These are phyloP conservation scores for Mergus octosetaceus DNA, from an alignment of 2,797 vertebrate genomes.

Conservation along the genomic window DNA sequence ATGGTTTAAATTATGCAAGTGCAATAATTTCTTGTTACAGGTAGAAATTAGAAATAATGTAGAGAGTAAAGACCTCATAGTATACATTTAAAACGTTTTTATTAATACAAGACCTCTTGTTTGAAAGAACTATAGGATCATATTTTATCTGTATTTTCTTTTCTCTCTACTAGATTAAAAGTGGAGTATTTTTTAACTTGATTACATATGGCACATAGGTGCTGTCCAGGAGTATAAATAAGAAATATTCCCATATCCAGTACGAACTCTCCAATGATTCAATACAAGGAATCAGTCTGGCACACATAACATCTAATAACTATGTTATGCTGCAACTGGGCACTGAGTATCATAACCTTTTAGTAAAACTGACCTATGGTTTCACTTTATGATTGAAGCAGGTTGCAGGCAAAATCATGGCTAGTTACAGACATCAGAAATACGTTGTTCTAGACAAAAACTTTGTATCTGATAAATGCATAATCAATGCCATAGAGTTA, in stretches of 20 bases:
- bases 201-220: background rate
- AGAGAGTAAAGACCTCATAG: background rate
- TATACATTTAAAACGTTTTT: background rate
- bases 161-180: background rate
- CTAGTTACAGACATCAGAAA: background rate
- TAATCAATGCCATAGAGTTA: background rate
- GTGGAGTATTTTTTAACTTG: background rate
- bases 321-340: background rate
- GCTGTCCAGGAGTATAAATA: background rate
- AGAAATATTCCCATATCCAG: background rate
- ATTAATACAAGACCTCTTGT: background rate
- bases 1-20: background rate
- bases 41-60: background rate
- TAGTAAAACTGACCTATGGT: background rate
- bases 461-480: background rate
- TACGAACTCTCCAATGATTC: background rate
- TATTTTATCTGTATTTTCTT: background rate
- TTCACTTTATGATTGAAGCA: background rate
- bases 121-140: background rate
- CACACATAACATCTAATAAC: background rate
- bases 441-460: background rate
- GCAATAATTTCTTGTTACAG: background rate
- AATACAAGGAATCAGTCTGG: background rate
- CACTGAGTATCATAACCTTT: background rate
- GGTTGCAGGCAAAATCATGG: background rate